Evolutionary conservation across 2,888 invertebrate genomes (phyloP), one percentile per base, ranked within the genome.

Genomic region (Nomada fucata): DNA sequence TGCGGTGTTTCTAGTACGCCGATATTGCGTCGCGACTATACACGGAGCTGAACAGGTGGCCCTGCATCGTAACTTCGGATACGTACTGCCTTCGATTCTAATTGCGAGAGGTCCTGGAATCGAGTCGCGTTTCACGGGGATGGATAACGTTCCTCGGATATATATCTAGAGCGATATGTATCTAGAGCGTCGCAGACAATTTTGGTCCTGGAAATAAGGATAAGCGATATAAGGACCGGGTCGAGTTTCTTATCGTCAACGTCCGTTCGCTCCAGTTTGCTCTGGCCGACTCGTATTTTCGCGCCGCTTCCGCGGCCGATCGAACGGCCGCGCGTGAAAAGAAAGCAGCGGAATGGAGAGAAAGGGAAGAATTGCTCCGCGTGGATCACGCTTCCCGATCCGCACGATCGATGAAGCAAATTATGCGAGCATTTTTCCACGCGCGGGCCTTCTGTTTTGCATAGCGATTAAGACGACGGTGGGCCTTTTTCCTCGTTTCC

Each of bases 191-290:
- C 76, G 29, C 60, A 72, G 82, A 82, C 80, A 82, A 71, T 82
- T 67, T 36, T 53, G 29, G 61, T 53, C n/a, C 42, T 78, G 67
- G 71, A 71, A 72, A 72, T 75, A 82, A 80, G 75, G 82, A 82
- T 82, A 80, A 80, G 72, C 82, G 82, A 82, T 82, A 82, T 82
- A 82, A 82, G 63, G 61, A 36, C 23, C 50, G 47, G 23, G 65
- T 47, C 63, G 79, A 76, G 79, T 82, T 88, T 88, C 89, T 87
- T 88, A 87, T 87, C 87, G 76, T 70, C 77, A 78, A 0, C 89
- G 88, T 88, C 86, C 89, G 88, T 89, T 90, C 90, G 89, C 87
- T 88, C 88, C 89, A 86, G 86, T 88, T 90, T 85, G 88, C 83
- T n/a, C 88, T 79, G 77, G 79, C 79, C 88, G 80, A 72, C 72